Percentiles rank a stretch among this genome's conserved stretches.
Conservation (phyloP, 2,113 vertebrate species). For the Cyanoramphus novaezelandiae region DNA sequence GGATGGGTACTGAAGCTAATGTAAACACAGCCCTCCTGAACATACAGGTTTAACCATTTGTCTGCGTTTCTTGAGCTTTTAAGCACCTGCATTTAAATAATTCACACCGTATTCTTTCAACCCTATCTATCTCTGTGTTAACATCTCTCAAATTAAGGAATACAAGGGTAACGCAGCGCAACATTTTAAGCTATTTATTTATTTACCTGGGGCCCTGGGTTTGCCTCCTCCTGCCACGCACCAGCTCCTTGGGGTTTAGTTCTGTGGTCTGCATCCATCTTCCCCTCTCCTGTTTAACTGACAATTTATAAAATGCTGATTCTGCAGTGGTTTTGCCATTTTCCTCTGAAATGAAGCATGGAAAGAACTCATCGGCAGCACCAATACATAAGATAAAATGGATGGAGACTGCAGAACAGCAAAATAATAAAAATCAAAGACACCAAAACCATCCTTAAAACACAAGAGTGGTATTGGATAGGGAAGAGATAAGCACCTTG, state of each 20-base stretch:
- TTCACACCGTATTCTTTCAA: background rate
- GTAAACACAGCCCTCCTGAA: background rate
- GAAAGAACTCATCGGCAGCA: background rate
- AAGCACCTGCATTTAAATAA: background rate
- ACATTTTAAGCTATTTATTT: background rate
- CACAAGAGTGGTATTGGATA: background rate
- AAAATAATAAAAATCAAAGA: background rate
- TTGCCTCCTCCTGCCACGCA: accelerated
- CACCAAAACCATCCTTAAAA: background rate
- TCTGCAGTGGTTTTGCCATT: background rate
- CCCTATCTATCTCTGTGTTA: background rate
- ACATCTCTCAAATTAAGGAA: background rate
- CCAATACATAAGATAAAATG: background rate
- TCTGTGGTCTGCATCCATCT: background rate
- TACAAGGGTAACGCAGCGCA: background rate
- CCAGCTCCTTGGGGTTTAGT: background rate
- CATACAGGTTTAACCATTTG: background rate
- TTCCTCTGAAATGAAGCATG: background rate
- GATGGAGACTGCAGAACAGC: background rate
- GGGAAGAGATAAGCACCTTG: background rate
- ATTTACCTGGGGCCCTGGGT: background rate
- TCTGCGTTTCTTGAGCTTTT: background rate
- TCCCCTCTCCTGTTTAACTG: background rate
- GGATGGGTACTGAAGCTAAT: background rate
- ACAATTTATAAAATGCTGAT: background rate